Base-by-base conservation (phyloP, 2,797 vertebrate species). In the Distichodus sexfasciatus region DNA sequence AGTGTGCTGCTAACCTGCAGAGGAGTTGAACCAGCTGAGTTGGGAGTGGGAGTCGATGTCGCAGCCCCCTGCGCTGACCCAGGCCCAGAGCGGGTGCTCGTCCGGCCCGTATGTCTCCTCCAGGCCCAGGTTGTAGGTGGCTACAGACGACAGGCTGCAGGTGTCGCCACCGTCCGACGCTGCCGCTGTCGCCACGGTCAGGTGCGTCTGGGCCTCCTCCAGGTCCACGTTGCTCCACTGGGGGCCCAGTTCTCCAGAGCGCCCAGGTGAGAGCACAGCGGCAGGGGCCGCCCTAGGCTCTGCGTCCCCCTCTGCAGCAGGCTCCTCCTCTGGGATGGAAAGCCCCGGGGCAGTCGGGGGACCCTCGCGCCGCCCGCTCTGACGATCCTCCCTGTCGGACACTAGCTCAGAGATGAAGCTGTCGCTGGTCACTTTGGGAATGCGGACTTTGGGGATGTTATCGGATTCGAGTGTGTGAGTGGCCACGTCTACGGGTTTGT, bases 211-310 rank as follows among this genome's bases (percentile, higher is more conserved):
- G 1, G 89, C 89, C 76, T 95, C 95, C 78, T 95, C 95, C 81
- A 98, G 83, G 81, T 98, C 95, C 57, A 97, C 95, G 19, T 94
- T 97, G 76, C 93, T 96, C 97, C 96, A 98, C 79, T 91, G 93
- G 31, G 89, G 86, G 69, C 92, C 92, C 5, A 58, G 70, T 61
- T 74, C 38, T 46, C 59, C 79, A 12, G 66, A 41, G 58, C 59
- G 76, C 70, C 69, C 83, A 2, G 72, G 74, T 4, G 83, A 81
- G n/a, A 83, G 28, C 36, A 69, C 68, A 11, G 47, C 74, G 23
- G 41, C 57, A 0, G 55, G 44, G 6, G 53, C 72, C n/a, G 53
- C 50, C 29, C 81, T 75, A 26, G 26, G 71, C 1, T 68, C 59
- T 10, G 19, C 47, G 21, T 84, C 82, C 6, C 23, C 69, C 0